Evolutionary conservation across 2,113 vertebrate species (phyloP), one percentile per base, ranked within the genome.

Genomic region (Puma concolor): DNA sequence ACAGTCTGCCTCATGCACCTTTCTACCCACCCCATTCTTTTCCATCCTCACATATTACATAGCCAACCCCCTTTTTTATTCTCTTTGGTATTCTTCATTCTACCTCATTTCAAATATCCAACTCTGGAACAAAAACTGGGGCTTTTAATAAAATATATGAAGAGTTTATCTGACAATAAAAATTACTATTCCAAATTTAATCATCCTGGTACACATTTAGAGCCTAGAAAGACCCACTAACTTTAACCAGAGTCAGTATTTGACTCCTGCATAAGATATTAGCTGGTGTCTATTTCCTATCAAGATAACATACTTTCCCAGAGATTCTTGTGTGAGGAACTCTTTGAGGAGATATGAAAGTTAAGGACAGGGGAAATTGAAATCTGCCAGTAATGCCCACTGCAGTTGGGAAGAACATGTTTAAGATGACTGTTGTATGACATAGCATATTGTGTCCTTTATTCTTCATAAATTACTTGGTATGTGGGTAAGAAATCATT

Each of bases 401-500:
- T 96, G 15, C 60, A 21, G 41, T 41, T 44, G 77, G 83, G 67
- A 76, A 95, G 97, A 60, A n/a, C 7, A 57, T 6, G 4, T 91
- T 96, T 81, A 87, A 86, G 92, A 94, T 91, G 91, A 92, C 85
- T 71, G 9, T n/a, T 82, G 27, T 63, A 80, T 97, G 97, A 97
- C 72, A 86, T 31, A 63, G 80, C 93, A 94, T 3, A 15, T 76
- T 95, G 89, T 85, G 36, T 91, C 54, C 81, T 97, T 95, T 72
- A 21, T 83, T 64, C 71, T 77, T 95, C 97, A 97, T 95, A 0
- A 2, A 95, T 96, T 88, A 83, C 54, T 95, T 83, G 52, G 14
- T 97, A 14, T 41, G 4, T 41, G 52, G 54, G 88, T 96, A 76
- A 97, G 88, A 96, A 33, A 63, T 83, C 27, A n/a, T 72, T 82